phyloP scores from a whole-genome alignment of 2,797 vertebrate species.

The Octomys mimax region DNA sequence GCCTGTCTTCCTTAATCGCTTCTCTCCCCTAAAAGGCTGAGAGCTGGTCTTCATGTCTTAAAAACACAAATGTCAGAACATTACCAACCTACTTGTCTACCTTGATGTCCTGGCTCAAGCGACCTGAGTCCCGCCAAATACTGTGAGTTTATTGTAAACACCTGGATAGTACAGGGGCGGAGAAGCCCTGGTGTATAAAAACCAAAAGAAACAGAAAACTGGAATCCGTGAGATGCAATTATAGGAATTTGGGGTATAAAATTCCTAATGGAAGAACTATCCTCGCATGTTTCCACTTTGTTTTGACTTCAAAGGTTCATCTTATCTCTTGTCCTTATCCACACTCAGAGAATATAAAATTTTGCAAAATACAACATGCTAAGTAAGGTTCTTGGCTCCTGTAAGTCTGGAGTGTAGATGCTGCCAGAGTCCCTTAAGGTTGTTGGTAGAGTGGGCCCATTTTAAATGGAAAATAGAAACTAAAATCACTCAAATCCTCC shows the following conservation, averaged over 20 bases:
- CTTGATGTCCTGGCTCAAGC: slow-evolving; percentile 77
- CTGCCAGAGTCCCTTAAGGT: not conserved
- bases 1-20: slow-evolving; percentile 78
- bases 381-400: not conserved
- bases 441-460: slow-evolving; percentile 24
- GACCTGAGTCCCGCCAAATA: slow-evolving; percentile 76
- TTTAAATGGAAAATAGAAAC: slow-evolving; percentile 57
- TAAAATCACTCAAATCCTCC: slow-evolving; percentile 8
- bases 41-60: slow-evolving; percentile 77
- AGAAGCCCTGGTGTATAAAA: slow-evolving; percentile 37
- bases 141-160: slow-evolving; percentile 62
- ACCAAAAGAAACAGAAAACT: slow-evolving; percentile 60
- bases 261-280: slow-evolving; percentile 31
- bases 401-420: not conserved
- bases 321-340: slow-evolving; percentile 28
- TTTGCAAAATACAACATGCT: slow-evolving; percentile 3
- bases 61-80: slow-evolving; percentile 71
- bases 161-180: slow-evolving; percentile 65
- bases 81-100: slow-evolving; percentile 76
- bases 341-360: slow-evolving; percentile 10
- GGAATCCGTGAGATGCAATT: slow-evolving; percentile 8
- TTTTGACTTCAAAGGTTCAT: slow-evolving; percentile 60
- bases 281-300: slow-evolving; percentile 41
- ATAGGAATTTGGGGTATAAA: not conserved
- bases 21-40: slow-evolving; percentile 82